These are phyloP conservation scores for Caenorhabditis latens DNA, from an alignment of 1,140 invertebrate genomes.

Conservation along the genomic window DNA sequence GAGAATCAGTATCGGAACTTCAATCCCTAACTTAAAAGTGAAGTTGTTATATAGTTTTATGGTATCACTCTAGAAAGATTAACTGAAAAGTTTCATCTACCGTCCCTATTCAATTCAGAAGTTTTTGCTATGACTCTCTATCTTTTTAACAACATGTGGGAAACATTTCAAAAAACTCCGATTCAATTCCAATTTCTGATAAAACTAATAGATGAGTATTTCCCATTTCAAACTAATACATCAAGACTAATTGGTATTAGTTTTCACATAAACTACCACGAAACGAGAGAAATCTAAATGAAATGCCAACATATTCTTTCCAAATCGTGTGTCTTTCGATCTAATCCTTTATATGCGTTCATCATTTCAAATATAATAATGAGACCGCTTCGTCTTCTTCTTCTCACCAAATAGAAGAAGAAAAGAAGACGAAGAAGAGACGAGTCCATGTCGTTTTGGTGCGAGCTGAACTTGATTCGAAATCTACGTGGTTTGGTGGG, in stretches of 20 bases:
- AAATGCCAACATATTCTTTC: neutral
- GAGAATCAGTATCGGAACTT: neutral
- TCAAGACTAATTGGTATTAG: neutral
- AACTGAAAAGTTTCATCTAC: too few species aligned
- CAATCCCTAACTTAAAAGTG: too few species aligned
- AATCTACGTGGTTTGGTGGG: conserved; percentile 29
- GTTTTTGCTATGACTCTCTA: too few species aligned
- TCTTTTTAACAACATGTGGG: too few species aligned
- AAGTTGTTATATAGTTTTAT: too few species aligned
- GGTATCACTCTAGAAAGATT: too few species aligned
- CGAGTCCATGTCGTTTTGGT: conserved; percentile 33
- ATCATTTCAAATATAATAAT: conserved; percentile 6
- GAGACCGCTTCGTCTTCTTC: neutral
- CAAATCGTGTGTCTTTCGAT: neutral
- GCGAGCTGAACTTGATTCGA: conserved; percentile 53
- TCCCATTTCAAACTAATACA: neutral
- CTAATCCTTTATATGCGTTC: neutral
- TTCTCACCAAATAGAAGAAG: neutral
- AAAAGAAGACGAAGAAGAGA: conserved; percentile 20
- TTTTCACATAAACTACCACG: neutral
- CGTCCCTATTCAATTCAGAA: too few species aligned
- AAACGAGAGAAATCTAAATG: neutral
- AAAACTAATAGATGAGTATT: neutral
- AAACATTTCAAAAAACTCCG: too few species aligned
- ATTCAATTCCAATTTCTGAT: too few species aligned